Base-by-base conservation (phyloP, 1,140 invertebrate species). In the Eueides isabella region DNA sequence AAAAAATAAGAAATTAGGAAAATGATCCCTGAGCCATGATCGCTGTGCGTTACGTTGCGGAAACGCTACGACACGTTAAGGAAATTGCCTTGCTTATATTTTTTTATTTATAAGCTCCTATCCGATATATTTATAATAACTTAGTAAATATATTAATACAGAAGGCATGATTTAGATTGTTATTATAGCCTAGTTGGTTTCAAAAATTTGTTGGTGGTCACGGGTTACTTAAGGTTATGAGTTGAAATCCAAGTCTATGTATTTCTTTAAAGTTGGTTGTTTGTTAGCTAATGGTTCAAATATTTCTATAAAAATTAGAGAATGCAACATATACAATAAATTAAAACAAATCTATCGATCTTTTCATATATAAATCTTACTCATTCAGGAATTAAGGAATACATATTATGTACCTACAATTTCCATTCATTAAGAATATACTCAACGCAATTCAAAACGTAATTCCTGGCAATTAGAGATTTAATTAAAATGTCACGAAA, bases 401-500 rank as follows among this genome's bases (percentile, higher is more conserved):
- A n/a, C n/a, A n/a, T n/a, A 55, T 55, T 2, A 55, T 26, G 16
- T 55, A 55, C 2, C 11, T 26, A 55, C 23, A 55, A 55, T 23
- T 26, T 23, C 2, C 23, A 55, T 55, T 30, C 16, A 63, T n/a
- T n/a, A 63, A 63, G 16, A 31, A 30, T 5, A 31, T 3, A 69
- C 55, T 55, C 55, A 31, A 61, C 14, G 23, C 38, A 55, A 69
- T 69, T 65, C 19, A 48, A 74, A 71, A 75, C 16, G 38, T 71
- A 63, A 75, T 75, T 63, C 65, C 14, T 66, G 33, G 41, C 69
- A 75, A 75, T 75, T 63, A 71, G 64, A 67, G 55, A 71, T 71
- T 71, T 75, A 75, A 75, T 75, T 71, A 75, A 75, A 67, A 48
- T 71, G 74, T 66, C 73, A 71, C 26, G 66, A 75, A 75, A 66